Conservation (phyloP, 2,888 invertebrate species). For the Aphrophora alni region DNA sequence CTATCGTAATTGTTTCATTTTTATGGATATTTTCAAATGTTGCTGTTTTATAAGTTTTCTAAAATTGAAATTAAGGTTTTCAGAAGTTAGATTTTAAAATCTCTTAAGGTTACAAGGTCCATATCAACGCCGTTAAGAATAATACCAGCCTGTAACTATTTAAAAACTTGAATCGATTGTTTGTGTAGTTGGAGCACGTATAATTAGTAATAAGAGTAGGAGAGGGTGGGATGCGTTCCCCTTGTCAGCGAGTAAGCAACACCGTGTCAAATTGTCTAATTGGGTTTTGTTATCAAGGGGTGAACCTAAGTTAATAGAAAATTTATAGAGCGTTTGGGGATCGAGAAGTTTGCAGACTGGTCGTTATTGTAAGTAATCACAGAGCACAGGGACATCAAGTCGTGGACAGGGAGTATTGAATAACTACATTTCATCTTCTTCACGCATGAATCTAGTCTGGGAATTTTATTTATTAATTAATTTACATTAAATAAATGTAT, state of each 20-base stretch:
- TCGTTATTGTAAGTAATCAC: neutral
- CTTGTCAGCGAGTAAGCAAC: conserved; percentile 6
- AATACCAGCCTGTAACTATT: no score
- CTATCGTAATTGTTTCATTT: no score
- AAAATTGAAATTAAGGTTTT: no score
- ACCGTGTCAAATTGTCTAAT: conserved; percentile 15
- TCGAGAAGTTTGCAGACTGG: neutral
- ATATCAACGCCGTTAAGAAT: no score
- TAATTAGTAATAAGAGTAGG: neutral
- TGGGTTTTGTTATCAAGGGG: conserved; percentile 29
- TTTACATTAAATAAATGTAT: no score
- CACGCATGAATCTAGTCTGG: no score
- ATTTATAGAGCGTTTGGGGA: conserved; percentile 34
- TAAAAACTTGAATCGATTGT: neutral
- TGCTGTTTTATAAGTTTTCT: no score
- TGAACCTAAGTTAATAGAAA: conserved; percentile 37
- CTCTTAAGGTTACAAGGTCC: no score
- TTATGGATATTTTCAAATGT: no score
- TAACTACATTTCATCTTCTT: no score
- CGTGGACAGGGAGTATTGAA: neutral
- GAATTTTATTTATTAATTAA: no score
- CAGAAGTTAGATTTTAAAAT: no score
- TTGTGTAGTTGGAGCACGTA: neutral
- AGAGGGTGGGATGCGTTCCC: neutral
- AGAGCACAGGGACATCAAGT: neutral